Evolutionary conservation across 2,113 vertebrate species (phyloP).

Genomic region (Litocranius walleri): DNA sequence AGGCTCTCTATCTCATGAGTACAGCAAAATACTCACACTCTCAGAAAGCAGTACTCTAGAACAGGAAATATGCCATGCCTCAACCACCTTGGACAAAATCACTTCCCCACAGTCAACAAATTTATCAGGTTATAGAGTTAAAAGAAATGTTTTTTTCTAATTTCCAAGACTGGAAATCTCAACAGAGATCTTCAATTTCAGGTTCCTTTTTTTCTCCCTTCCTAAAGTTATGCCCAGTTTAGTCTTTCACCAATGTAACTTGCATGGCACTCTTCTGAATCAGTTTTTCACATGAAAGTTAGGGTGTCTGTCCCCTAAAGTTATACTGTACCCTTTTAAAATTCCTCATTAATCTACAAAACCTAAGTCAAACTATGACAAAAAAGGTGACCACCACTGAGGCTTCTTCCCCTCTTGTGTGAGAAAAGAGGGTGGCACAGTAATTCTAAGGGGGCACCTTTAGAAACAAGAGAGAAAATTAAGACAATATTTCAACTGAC

Average conservation of each 20-base stretch:
- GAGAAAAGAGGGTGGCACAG: not conserved
- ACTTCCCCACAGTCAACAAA: conserved; percentile 6
- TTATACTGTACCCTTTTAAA: not conserved
- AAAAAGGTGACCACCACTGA: not conserved
- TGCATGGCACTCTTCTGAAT: not conserved
- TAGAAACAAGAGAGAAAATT: conserved; percentile 21
- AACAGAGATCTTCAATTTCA: not conserved
- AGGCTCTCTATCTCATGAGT: not conserved
- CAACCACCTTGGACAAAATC: conserved; percentile 15
- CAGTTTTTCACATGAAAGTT: not conserved
- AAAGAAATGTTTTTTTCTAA: not conserved
- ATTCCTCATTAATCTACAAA: conserved; percentile 8
- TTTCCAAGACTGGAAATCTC: not conserved
- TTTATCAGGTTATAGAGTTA: not conserved
- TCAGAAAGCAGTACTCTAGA: conserved; percentile 12
- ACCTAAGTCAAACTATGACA: not conserved
- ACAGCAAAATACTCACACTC: not conserved
- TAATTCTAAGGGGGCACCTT: conserved; percentile 3
- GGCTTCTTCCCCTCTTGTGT: not conserved
- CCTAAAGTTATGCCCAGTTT: not conserved
- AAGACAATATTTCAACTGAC: conserved; percentile 26
- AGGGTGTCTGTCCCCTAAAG: not conserved
- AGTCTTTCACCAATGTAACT: conserved; percentile 4
- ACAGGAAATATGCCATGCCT: not conserved
- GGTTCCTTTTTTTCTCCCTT: not conserved